phyloP scores from a whole-genome alignment of 35 echinoderm and acorn worm genomes.

The Ophioderma brevispina region DNA sequence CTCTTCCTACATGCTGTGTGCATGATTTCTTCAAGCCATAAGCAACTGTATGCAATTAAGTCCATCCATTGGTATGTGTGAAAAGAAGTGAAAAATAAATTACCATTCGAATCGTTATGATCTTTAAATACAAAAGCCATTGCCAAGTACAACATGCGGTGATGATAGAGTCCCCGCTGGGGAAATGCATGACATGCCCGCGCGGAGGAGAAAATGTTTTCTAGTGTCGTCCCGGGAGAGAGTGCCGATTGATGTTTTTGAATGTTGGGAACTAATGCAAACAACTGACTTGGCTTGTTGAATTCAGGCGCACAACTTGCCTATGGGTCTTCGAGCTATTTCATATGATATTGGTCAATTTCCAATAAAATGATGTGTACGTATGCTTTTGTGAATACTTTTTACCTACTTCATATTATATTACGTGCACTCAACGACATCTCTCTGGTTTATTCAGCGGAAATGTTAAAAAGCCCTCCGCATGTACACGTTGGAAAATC shows the following conservation, averaged over 20 bases:
- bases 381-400: too few relatives aligned
- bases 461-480: too few relatives aligned
- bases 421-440: too few relatives aligned
- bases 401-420: too few relatives aligned
- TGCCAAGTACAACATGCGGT: background rate
- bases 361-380: too few relatives aligned
- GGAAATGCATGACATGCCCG: background rate
- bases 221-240: background rate
- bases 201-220: background rate
- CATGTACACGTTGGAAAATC: too few relatives aligned
- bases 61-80: background rate
- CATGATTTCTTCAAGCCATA: background rate
- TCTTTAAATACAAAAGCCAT: background rate
- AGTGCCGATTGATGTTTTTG: background rate
- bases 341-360: too few relatives aligned
- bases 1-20: background rate
- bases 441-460: too few relatives aligned
- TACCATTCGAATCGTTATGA: conserved; percentile 10
- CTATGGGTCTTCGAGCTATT: too few relatives aligned
- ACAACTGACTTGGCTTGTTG: too few relatives aligned
- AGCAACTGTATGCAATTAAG: background rate
- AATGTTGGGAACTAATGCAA: too few relatives aligned
- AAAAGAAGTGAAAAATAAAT: conserved; percentile 15
- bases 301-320: too few relatives aligned
- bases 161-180: background rate